phyloP scores from a whole-genome alignment of 2,888 invertebrate genomes.

The Pimpla rufipes region DNA sequence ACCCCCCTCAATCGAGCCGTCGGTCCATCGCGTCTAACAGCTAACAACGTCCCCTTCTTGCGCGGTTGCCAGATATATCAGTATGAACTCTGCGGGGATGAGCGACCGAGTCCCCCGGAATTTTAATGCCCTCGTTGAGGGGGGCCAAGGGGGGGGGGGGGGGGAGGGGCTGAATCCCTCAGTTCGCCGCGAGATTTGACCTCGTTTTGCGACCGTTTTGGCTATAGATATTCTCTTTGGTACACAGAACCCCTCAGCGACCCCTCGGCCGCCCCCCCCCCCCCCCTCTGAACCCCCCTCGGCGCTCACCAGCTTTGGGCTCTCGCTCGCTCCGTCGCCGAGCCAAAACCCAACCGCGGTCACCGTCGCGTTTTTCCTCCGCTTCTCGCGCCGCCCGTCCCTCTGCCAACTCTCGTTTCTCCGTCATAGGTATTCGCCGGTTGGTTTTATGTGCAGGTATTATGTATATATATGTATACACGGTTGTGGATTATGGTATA shows the following conservation, averaged over 20 bases:
- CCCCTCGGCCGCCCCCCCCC: too few species aligned
- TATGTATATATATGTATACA: constrained; percentile 27
- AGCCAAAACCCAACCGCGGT: constrained; percentile 46
- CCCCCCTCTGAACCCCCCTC: neutral
- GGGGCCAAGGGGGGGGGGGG: neutral
- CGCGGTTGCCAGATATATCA: constrained; percentile 38
- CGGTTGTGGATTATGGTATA: constrained; percentile 27
- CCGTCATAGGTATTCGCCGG: constrained; percentile 23
- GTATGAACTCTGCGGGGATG: constrained; percentile 52
- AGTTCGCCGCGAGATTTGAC: constrained; percentile 68
- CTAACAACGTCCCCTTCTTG: constrained; percentile 60
- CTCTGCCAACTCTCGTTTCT: constrained; percentile 33
- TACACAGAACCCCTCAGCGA: too few species aligned
- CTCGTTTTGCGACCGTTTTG: constrained; percentile 58
- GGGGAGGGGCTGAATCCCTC: constrained; percentile 2
- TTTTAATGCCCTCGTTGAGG: constrained; percentile 67
- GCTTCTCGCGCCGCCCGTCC: neutral
- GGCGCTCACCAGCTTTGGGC: constrained; percentile 49
- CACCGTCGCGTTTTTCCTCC: constrained; percentile 37
- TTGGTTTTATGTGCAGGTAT: constrained; percentile 12
- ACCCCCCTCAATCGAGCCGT: neutral
- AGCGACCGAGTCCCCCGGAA: constrained; percentile 60
- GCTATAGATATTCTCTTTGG: constrained; percentile 50
- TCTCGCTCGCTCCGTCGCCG: constrained; percentile 47
- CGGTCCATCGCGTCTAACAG: constrained; percentile 63